Percentiles rank a stretch among this genome's conserved stretches.
Conservation (phyloP, 2,888 invertebrate species). For the Tipula vernalis region DNA sequence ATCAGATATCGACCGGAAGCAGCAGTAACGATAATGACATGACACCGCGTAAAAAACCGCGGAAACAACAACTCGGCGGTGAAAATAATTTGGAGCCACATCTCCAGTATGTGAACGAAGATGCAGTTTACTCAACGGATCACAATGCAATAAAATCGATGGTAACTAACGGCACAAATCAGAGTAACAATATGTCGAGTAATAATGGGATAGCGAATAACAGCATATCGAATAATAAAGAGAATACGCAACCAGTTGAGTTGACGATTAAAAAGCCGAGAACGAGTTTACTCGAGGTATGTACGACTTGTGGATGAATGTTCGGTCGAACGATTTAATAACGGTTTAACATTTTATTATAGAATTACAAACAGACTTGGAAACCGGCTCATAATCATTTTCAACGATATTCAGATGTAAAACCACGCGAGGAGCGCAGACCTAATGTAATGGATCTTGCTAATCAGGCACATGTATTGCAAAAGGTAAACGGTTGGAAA, state of each 20-base stretch:
- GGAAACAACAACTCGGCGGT: constrained; percentile 61
- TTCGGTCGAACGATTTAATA: not conserved
- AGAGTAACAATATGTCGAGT: constrained; percentile 4
- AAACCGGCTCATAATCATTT: constrained; percentile 66
- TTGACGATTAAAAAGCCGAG: constrained; percentile 32
- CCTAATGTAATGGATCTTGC: constrained; percentile 81
- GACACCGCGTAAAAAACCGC: constrained; percentile 77
- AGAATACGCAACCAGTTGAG: constrained; percentile 32
- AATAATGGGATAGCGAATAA: not conserved
- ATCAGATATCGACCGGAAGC: constrained; percentile 18
- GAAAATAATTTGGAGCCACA: not conserved
- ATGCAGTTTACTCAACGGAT: not conserved
- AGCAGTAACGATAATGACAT: constrained; percentile 36
- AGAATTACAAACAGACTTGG: constrained; percentile 54
- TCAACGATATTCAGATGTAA: constrained; percentile 65
- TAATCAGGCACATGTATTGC: constrained; percentile 72
- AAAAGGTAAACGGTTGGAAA: constrained; percentile 91
- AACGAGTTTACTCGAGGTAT: constrained; percentile 31
- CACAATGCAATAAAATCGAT: constrained; percentile 1
- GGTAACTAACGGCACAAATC: not conserved
- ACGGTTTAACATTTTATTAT: constrained; percentile 25
- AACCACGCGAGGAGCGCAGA: constrained; percentile 74
- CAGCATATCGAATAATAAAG: constrained; percentile 25
- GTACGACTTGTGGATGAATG: not conserved
- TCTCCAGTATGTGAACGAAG: not conserved